Evolutionary conservation across 2,113 vertebrate species (phyloP), one percentile per base, ranked within the genome.

Genomic region (Apodemus sylvaticus): DNA sequence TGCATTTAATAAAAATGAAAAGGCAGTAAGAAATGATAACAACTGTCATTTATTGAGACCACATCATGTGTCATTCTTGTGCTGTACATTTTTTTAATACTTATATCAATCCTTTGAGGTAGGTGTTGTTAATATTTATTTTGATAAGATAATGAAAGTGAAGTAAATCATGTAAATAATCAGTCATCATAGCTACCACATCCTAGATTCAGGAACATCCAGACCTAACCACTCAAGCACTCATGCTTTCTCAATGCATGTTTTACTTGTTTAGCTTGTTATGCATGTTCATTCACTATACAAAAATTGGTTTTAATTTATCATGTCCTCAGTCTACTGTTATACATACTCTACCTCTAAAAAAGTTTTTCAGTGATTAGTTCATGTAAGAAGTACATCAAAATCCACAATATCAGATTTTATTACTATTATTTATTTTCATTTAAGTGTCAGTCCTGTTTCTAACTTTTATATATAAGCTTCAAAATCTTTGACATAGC

Each of bases 1-100:
- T 48, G 3, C 5, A 76, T 83, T 95, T 96, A 82, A 51, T 89
- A 62, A 26, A 88, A 96, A 58, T 93, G 4, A 90, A 95, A 94
- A 90, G 55, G 3, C 90, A 89, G 66, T 94, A 31, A 74, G 66
- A 92, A 94, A 77, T 92, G 39, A 86, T 89, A 95, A 7, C 34
- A 73, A 77, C 58, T 78, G 29, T 26, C 39, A 74, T 89, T 86
- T 93, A 71, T 31, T 68, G 88, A 86, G 39, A 10, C 45, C 5
- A 62, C 78, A 29, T 5, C 7, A 90, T 11, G 6, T 73, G 12
- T 39, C 39, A 64, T 45, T 39, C 20, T 90, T 29, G 71, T 92
- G 31, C 79, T 26, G 45, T 58, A 60, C 20, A 45, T 62, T 51
- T 68, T 73, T 51, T 79, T 55, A 82, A 42, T 4, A 0, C 12